phyloP scores from a whole-genome alignment of 53 echinoderm and acorn worm genomes.

The Crossaster papposus region DNA sequence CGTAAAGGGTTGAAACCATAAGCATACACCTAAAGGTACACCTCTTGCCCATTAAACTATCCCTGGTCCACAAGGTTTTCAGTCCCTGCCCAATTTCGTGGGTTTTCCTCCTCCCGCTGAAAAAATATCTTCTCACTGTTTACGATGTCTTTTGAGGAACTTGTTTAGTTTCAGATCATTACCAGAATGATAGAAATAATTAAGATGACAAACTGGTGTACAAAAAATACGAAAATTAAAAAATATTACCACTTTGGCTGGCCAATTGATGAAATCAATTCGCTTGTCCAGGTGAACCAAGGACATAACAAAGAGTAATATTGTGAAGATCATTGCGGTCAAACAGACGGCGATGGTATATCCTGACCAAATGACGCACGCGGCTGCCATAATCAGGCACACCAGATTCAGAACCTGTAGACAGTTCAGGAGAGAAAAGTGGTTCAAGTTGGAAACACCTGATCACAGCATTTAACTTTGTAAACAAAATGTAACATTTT shows the following conservation, averaged over 20 bases:
- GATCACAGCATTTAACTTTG: no score
- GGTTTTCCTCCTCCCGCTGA: no score
- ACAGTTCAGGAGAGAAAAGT: neutral
- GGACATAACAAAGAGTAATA: conserved; percentile 60
- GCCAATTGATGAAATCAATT: conserved; percentile 74
- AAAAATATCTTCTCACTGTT: no score
- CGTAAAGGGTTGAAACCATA: neutral
- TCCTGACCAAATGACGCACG: neutral
- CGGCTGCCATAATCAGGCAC: conserved; percentile 48
- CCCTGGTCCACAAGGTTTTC: no score
- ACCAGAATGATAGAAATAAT: no score
- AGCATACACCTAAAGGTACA: no score
- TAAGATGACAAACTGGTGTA: no score
- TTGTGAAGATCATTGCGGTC: conserved; percentile 56
- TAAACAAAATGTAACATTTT: no score
- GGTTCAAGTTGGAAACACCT: no score
- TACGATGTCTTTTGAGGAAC: no score
- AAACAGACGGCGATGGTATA: conserved; percentile 62
- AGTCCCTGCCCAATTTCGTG: no score
- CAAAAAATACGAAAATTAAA: neutral
- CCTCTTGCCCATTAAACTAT: neutral
- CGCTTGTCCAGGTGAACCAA: conserved; percentile 54
- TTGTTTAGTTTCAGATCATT: no score
- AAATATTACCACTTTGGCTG: conserved; percentile 55
- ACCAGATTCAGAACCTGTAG: conserved; percentile 59